Evolutionary conservation across 2,113 vertebrate species (phyloP), one percentile per base, ranked within the genome.

Genomic region (Gopherus evgoodei): DNA sequence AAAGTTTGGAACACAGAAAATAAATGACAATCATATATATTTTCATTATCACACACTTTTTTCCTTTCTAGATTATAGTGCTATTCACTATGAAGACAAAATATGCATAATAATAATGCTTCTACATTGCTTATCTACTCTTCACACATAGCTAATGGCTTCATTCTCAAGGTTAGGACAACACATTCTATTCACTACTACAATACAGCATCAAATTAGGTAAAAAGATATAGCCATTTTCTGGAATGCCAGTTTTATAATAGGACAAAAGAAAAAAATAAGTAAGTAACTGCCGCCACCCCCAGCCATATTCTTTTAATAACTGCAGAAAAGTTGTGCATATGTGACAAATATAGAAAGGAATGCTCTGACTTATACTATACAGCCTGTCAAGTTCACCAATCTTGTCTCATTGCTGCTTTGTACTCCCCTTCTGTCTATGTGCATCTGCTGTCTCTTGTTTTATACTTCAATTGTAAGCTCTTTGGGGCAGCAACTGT

Each of bases 101-200:
- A 86, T 35, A 31, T 54, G 14, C 79, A 25, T 83, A n/a, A 50
- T 1, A 17, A 49, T 56, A 81, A 86, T 16, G 38, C 2, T 81
- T 25, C 19, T 42, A 5, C 24, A n/a, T 3, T 53, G 50, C 44
- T 17, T 79, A 1, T 24, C 17, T 29, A 29, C 42, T 5, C 12
- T 38, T 3, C 8, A 52, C 8, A 50, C 85, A 75, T 31, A 86
- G 79, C 35, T 14, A 49, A 49, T 44, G 69, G 2, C 6, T 50
- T 83, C 21, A 53, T 8, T n/a, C 2, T 35, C 24, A 7, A 90
- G n/a, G 21, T 12, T 38, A 19, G 10, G 17, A 12, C 50, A n/a
- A 81, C 38, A 27, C 0, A 1, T 53, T 8, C 0, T 0, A 22
- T 11, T 59, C 24, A 5, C 0, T 0, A 65, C 2, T 38, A 62